Evolutionary conservation across 2,888 invertebrate species (phyloP), one percentile per base, ranked within the genome.

Genomic region (Macrosiphum euphorbiae): DNA sequence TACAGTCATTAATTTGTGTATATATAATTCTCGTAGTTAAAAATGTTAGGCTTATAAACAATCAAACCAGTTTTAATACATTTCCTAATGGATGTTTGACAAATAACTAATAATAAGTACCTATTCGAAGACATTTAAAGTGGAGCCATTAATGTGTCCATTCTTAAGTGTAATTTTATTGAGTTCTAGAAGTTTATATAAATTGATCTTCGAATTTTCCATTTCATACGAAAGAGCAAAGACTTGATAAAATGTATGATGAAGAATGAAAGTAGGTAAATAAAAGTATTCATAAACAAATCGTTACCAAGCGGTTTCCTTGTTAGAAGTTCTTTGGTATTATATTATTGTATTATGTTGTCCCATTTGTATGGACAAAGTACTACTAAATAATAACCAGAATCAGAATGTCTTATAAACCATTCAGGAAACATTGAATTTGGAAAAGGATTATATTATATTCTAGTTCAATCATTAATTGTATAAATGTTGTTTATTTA

Each of bases 1-100:
- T 35, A 24, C 20, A 35, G 35, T 20, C 20, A 20, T 35, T 20
- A 8, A 78, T 78, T 78, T 35, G 20, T 35, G 5, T 7, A 7
- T 78, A 78, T 35, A n/a, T n/a, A n/a, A 67, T 67, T n/a, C n/a
- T n/a, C 16, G 4, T n/a, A 35, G 16, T 78, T 78, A 78, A 78
- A 35, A 35, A 78, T 78, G 20, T 78, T 78, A 35, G 20, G 78
- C 24, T 20, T 78, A 35, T 41, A 78, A 78, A 78, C 78, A 78
- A 78, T 78, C 20, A 20, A 88, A 88, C 52, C 52, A 88, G 24
- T 88, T 52, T 88, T 88, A 20, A 35, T 88, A 24, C 4, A 35
- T 55, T 41, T 55, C 41, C 28, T 88, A 88, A 88, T 88, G 88
- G 88, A 41, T 88, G 26, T 88, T 88, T 50, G 41, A 58, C 55